phyloP scores from a whole-genome alignment of 2,888 invertebrate species.

The Pammene fasciana region DNA sequence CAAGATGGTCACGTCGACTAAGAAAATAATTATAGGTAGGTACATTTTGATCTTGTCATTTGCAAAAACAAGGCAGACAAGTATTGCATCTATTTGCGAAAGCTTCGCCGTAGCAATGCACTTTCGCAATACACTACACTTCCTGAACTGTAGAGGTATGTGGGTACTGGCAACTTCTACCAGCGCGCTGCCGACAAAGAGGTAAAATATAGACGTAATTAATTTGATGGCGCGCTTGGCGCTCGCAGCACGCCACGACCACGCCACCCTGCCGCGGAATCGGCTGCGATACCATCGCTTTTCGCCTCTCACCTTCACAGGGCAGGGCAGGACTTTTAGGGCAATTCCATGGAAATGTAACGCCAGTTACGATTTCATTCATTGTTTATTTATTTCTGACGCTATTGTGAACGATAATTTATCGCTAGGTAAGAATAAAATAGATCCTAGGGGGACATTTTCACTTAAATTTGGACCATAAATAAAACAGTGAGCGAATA shows the following conservation, averaged over 20 bases:
- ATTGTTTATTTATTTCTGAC: too few relatives aligned
- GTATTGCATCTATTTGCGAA: constrained; percentile 9
- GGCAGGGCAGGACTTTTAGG: constrained; percentile 19
- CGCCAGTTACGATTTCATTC: too few relatives aligned
- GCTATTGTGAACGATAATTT: too few relatives aligned
- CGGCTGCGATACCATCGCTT: constrained; percentile 51
- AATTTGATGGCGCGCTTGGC: constrained; percentile 61
- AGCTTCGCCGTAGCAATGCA: constrained; percentile 4
- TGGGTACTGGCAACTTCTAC: constrained; percentile 47
- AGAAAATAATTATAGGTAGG: neutral
- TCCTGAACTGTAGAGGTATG: constrained; percentile 40
- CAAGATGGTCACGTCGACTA: neutral
- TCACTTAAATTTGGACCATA: too few relatives aligned
- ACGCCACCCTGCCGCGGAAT: constrained; percentile 43
- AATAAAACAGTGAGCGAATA: too few relatives aligned
- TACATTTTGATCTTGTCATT: neutral
- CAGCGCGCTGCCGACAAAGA: constrained; percentile 61
- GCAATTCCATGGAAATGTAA: too few relatives aligned
- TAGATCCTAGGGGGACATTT: too few relatives aligned
- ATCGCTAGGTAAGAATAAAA: too few relatives aligned
- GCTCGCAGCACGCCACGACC: constrained; percentile 45
- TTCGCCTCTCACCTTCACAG: constrained; percentile 31
- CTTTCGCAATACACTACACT: constrained; percentile 22
- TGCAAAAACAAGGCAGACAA: constrained; percentile 1
- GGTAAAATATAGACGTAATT: constrained; percentile 66